These are phyloP conservation scores for Dinocampus coccinellae DNA, from an alignment of 2,888 invertebrate genomes.

Conservation along the genomic window DNA sequence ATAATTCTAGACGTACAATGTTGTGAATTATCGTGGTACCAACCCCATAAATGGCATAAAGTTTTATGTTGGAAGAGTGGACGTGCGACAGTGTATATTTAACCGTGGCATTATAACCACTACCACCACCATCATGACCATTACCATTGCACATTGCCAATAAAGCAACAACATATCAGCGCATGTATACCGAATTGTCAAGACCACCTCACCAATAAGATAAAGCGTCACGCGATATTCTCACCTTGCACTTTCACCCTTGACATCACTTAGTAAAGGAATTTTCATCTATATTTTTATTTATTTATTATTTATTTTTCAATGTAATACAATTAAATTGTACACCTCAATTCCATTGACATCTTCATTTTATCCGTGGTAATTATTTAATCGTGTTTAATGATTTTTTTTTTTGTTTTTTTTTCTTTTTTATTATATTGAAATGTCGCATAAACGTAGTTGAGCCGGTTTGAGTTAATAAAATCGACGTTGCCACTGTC, in stretches of 20 bases:
- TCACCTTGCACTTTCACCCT: conserved; percentile 35
- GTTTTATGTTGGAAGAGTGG: conserved; percentile 61
- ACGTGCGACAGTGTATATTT: not conserved
- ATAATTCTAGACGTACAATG: conserved; percentile 63
- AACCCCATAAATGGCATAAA: conserved; percentile 61
- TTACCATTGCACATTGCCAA: no score
- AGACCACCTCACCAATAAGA: conserved; percentile 49
- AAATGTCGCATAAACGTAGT: not conserved
- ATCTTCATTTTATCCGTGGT: conserved; percentile 8
- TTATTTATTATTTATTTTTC: not conserved
- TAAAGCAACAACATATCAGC: conserved; percentile 6
- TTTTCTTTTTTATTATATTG: not conserved
- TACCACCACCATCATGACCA: conserved; percentile 41
- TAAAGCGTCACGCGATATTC: conserved; percentile 36
- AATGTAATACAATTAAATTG: not conserved
- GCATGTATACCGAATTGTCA: conserved; percentile 38
- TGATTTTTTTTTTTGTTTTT: not conserved
- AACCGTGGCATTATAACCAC: not conserved
- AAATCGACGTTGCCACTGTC: not conserved
- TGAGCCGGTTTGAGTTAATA: not conserved
- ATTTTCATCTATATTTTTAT: not conserved
- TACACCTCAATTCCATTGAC: conserved; percentile 9
- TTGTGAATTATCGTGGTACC: conserved; percentile 65
- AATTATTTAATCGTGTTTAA: not conserved
- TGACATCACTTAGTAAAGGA: conserved; percentile 16